A percentile compares a stretch with the other conserved stretches of the same genome.
Conservation (phyloP, 30 jellyfish, hydroid and myxozoan species). For the Pseudorhiza aurosa region DNA sequence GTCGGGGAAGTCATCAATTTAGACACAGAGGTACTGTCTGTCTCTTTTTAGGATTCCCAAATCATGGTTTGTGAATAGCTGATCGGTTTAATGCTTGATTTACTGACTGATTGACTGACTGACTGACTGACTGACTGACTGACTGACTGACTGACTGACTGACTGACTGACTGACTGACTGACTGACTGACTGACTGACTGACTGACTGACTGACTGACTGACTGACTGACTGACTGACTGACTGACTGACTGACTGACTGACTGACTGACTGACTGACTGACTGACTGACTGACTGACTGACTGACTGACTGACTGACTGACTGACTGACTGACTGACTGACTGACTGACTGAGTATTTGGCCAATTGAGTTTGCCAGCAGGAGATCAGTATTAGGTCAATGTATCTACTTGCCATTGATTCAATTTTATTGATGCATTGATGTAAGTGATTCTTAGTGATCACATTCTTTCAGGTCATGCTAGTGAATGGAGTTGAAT, state of each 20-base stretch:
- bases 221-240: neutral
- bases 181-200: neutral
- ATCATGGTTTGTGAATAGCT: too few species aligned
- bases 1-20: constrained; percentile 47
- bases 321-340: too few species aligned
- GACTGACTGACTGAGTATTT: too few species aligned
- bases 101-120: neutral
- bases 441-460: too few species aligned
- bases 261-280: too few species aligned
- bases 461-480: constrained; percentile 36
- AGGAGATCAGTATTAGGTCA: too few species aligned
- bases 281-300: too few species aligned
- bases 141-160: neutral
- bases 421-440: too few species aligned
- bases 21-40: constrained; percentile 37
- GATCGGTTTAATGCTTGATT: too few species aligned
- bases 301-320: too few species aligned
- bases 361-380: too few species aligned
- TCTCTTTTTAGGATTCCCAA: neutral
- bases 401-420: too few species aligned
- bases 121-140: neutral
- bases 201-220: constrained; percentile 1
- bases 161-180: neutral
- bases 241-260: neutral
- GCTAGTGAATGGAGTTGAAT: constrained; percentile 63